phyloP scores from a whole-genome alignment of 2,888 invertebrate species.

The Coenonympha glycerion region DNA sequence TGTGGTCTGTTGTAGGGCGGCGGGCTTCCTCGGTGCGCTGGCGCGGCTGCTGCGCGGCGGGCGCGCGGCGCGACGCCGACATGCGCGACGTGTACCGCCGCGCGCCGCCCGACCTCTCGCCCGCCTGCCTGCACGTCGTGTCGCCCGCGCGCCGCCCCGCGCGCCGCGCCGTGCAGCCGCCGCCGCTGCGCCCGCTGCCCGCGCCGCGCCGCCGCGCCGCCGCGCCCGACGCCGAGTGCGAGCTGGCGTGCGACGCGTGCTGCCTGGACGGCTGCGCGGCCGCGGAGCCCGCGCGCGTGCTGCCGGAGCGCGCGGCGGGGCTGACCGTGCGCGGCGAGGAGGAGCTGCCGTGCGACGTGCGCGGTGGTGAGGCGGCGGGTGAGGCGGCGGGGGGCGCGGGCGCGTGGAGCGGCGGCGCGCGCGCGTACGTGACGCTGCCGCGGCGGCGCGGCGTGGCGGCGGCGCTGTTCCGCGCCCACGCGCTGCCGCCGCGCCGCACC shows the following conservation, averaged over 20 bases:
- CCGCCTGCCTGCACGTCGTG: constrained; percentile 69
- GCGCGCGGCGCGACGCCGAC: constrained; percentile 35
- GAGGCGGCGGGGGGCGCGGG: constrained; percentile 30
- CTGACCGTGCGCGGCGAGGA: constrained; percentile 63
- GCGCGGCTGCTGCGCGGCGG: constrained; percentile 36
- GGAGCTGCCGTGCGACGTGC: constrained; percentile 70
- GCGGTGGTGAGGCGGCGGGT: constrained; percentile 31
- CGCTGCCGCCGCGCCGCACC: constrained; percentile 82
- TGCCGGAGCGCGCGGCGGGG: constrained; percentile 55
- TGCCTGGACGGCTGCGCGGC: constrained; percentile 42
- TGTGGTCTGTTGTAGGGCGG: constrained; percentile 33
- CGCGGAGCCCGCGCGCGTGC: constrained; percentile 34
- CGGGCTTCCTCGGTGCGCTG: constrained; percentile 38
- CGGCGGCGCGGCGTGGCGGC: constrained; percentile 49
- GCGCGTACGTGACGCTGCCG: constrained; percentile 75
- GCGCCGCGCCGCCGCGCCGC: constrained; percentile 36
- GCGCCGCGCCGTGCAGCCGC: constrained; percentile 43
- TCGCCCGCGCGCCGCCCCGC: constrained; percentile 43
- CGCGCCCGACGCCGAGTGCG: constrained; percentile 67
- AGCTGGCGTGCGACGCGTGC: constrained; percentile 73
- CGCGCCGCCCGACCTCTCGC: constrained; percentile 55
- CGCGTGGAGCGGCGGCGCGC: constrained; percentile 38
- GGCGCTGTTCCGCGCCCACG: constrained; percentile 45
- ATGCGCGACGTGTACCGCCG: constrained; percentile 79
- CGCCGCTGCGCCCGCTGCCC: constrained; percentile 36